A percentile compares a stretch with the other conserved stretches of the same genome.
These are phyloP conservation scores for Drosophila affinis DNA, from an alignment of 2,888 invertebrate genomes.

Conservation along the genomic window DNA sequence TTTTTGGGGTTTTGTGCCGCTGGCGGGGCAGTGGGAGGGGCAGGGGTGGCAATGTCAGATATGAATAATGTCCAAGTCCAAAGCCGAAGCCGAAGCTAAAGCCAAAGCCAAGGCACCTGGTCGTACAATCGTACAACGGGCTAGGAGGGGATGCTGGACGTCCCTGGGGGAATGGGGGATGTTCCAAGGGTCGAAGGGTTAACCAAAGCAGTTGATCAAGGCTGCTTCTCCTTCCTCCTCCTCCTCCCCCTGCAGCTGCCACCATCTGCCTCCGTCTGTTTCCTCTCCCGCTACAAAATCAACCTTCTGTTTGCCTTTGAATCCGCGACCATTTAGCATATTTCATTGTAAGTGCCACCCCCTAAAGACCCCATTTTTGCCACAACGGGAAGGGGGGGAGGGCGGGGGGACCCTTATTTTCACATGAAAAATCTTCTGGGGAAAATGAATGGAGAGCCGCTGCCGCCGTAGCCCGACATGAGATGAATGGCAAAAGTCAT, in stretches of 20 bases:
- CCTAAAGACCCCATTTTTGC: neutral
- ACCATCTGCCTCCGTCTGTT: slow-evolving; percentile 1
- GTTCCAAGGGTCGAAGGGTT: neutral
- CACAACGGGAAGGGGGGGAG: neutral
- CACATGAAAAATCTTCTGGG: slow-evolving; percentile 34
- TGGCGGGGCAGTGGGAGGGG: neutral
- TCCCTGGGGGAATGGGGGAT: neutral
- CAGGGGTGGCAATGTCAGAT: slow-evolving; percentile 13
- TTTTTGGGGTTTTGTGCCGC: neutral
- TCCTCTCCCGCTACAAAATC: neutral
- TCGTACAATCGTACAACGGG: neutral
- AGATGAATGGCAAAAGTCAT: slow-evolving; percentile 17
- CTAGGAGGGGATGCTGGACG: slow-evolving; percentile 2
- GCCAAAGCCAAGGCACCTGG: slow-evolving; percentile 12
- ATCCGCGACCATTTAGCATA: slow-evolving; percentile 43
- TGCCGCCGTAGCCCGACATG: neutral
- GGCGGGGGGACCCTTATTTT: neutral
- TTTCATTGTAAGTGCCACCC: slow-evolving; percentile 23
- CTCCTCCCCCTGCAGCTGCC: neutral
- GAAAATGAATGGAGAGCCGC: slow-evolving; percentile 23
- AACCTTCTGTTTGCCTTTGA: slow-evolving; percentile 9
- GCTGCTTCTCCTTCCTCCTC: neutral
- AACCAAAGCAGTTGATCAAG: slow-evolving; percentile 28
- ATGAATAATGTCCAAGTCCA: slow-evolving; percentile 36
- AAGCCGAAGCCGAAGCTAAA: neutral